These are phyloP conservation scores for Numenius arquata DNA, from an alignment of 2,113 vertebrate species.

Conservation along the genomic window DNA sequence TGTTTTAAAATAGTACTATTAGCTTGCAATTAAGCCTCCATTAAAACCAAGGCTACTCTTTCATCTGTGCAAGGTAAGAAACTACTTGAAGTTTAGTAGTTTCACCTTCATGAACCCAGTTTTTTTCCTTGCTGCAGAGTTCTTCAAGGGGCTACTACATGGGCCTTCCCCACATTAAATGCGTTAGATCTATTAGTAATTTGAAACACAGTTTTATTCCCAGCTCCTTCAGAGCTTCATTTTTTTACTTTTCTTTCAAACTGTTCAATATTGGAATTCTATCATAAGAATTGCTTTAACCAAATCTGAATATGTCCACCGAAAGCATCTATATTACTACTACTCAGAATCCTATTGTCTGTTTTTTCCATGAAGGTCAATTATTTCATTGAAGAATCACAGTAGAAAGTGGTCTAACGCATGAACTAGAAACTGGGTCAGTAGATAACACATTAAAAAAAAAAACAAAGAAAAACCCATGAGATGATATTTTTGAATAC, in stretches of 20 bases:
- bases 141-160: neutral
- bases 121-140: neutral
- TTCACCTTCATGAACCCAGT: neutral
- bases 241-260: neutral
- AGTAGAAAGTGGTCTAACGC: neutral
- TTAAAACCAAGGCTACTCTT: neutral
- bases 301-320: neutral
- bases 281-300: neutral
- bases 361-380: neutral
- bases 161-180: neutral
- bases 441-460: neutral
- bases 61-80: neutral
- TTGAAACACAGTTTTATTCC: neutral
- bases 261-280: neutral
- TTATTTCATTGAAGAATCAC: neutral
- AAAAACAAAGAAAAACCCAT: neutral
- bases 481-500: neutral
- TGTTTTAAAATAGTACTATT: neutral
- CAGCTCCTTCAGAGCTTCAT: neutral
- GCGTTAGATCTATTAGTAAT: neutral
- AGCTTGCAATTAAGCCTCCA: neutral
- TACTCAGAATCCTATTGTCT: neutral
- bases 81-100: neutral
- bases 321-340: neutral
- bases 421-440: neutral